Base-by-base conservation (phyloP, 2,113 vertebrate genomes). In the Vidua macroura region DNA sequence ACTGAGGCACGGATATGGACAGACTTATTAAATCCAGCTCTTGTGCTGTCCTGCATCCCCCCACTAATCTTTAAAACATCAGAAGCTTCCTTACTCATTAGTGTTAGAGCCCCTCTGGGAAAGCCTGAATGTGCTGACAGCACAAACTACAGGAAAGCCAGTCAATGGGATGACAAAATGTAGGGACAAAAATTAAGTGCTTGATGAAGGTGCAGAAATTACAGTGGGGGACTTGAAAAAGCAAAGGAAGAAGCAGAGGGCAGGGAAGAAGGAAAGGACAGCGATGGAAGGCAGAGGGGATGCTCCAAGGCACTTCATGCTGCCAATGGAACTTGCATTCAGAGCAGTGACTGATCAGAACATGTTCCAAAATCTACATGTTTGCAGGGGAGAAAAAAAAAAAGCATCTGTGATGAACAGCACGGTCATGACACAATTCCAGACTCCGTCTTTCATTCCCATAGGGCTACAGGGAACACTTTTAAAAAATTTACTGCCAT, bases 51-150 rank as follows among this genome's bases (percentile, higher is more conserved):
- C 76, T 75, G 70, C 64, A 43, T 58, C 58, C 39, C 35, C 44
- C 64, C 64, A 33, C 48, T 86, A 25, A 91, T 88, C 88, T 93
- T 96, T 93, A 88, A 94, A 96, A 81, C 94, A 88, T 83, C 92
- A 92, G 86, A 84, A 56, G 80, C 23, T 94, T 96, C 83, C 92
- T 93, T 28, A 28, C 49, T 92, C 69, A 58, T 73, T 63, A 93
- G 68, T 27, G 63, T 48, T 85, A 77, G 64, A 94, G 90, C 28
- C 49, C 90, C 88, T 88, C 31, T 72, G 88, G 90, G 88, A 85
- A 75, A 90, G 64, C 20, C 73, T 88, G 86, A 77, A 93, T 60
- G 88, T 83, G 83, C 90, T 95, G 95, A 96, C 68, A 78, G 62
- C 20, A 95, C 90, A 86, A 84, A 75, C 88, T 72, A 7, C 88